Base-by-base conservation (phyloP, 2,797 vertebrate species). In the Anableps anableps region DNA sequence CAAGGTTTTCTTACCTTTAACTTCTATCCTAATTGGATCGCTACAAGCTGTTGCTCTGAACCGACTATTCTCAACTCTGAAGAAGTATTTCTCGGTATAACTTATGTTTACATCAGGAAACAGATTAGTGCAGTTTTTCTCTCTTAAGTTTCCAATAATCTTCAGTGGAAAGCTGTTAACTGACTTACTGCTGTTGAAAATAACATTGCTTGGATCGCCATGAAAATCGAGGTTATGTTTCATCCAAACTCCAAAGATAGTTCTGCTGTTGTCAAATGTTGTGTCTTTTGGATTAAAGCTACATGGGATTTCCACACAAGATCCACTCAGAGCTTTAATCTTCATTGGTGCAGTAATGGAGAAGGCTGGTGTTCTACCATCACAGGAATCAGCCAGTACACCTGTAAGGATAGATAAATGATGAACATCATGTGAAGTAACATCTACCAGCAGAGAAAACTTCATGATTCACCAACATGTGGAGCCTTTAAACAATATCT, bases 241-340 rank as follows among this genome's bases (percentile, higher is more conserved):
- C 48, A 58, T 55, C 73, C 73, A 75, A 21, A 58, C 23, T 21
- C 34, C 73, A 58, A 0, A 14, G 19, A 41, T 8, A 1, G 7
- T 1, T 58, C 2, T 4, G 0, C 2, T 75, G 6, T 1, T 76
- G 2, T 48, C 11, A 21, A 62, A 64, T 36, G 6, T 4, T 19
- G 16, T 1, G 4, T 29, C 0, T 4, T 0, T n/a, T 9, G 47
- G 0, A 17, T 6, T 7, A 41, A 68, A 77, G 45, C 31, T 9
- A 10, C 75, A 77, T 68, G 75, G 62, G 62, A 77, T 38, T n/a
- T 8, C 5, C 62, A 68, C 55, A 58, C 76, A 78, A 31, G 75
- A 50, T 68, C 75, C 62, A 19, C 23, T 38, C 60, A 77, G 45
- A 19, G 64, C 76, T 71, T 71, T n/a, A 68, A 71, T 21, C 16